phyloP scores from a whole-genome alignment of 2,113 vertebrate genomes.

The Phalacrocorax aristotelis region DNA sequence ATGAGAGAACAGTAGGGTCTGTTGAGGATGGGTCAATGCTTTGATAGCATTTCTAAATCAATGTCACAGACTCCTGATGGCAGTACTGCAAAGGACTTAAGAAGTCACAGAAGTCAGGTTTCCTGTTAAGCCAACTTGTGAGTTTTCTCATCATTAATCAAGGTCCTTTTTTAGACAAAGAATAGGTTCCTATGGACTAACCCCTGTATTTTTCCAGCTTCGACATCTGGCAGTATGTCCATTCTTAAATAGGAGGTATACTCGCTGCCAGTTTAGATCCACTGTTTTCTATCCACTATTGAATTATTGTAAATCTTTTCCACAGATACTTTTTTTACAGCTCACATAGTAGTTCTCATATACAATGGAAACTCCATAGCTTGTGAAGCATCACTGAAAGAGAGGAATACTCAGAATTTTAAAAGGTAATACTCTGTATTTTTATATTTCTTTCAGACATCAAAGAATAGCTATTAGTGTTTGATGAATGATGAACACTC shows the following conservation, averaged over 20 bases:
- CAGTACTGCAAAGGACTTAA: neutral
- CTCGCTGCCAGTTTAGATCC: neutral
- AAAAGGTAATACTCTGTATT: neutral
- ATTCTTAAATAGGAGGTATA: neutral
- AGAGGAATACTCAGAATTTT: neutral
- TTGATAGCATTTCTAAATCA: conserved; percentile 63
- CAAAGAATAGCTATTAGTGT: neutral
- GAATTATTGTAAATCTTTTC: neutral
- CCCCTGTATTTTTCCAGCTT: neutral
- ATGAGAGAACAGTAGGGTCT: conserved; percentile 54
- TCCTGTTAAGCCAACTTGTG: neutral
- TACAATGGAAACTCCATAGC: neutral
- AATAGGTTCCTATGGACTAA: neutral
- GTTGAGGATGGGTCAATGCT: conserved; percentile 48
- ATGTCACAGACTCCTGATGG: conserved; percentile 23
- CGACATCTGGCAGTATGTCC: neutral
- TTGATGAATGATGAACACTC: neutral
- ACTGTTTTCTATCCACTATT: neutral
- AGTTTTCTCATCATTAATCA: neutral
- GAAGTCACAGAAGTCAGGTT: conserved; percentile 41
- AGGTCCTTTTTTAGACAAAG: neutral
- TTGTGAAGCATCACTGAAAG: neutral
- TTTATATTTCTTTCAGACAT: neutral
- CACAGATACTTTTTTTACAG: neutral
- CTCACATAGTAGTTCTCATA: neutral